phyloP scores from a whole-genome alignment of 1,140 invertebrate species.

The Hermetia illucens region DNA sequence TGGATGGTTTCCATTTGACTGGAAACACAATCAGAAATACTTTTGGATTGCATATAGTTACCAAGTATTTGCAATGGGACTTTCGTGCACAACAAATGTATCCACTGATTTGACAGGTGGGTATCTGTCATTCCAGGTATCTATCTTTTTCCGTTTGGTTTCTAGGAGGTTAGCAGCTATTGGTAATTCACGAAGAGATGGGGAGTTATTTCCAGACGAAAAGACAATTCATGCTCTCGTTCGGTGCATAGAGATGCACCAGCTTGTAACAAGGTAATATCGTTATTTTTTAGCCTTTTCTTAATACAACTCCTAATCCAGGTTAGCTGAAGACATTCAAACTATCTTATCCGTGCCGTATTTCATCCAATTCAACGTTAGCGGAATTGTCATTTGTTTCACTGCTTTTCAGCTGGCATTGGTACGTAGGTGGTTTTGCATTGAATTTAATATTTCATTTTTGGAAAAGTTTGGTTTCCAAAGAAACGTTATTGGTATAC shows the following conservation, averaged over 20 bases:
- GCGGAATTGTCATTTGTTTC: background rate
- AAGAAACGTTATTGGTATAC: too few species aligned
- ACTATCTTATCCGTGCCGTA: background rate
- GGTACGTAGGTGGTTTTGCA: background rate
- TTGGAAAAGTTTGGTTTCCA: too few species aligned
- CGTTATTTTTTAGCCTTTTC: background rate
- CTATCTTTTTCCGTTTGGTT: too few species aligned
- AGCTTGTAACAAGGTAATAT: background rate
- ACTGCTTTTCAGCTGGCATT: background rate
- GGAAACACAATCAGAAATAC: background rate
- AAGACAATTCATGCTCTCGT: background rate
- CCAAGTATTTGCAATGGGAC: background rate
- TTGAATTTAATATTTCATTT: background rate
- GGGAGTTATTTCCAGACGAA: background rate
- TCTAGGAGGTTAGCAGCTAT: too few species aligned
- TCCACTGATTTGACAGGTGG: background rate
- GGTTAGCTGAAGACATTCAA: background rate
- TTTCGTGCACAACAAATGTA: background rate
- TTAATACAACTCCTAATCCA: background rate
- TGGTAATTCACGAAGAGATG: background rate
- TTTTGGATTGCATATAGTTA: background rate
- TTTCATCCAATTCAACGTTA: background rate
- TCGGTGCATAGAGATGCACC: background rate
- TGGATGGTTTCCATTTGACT: background rate
- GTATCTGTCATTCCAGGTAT: background rate